phyloP scores from a whole-genome alignment of 2,888 invertebrate genomes.

The Abrostola triplasia region DNA sequence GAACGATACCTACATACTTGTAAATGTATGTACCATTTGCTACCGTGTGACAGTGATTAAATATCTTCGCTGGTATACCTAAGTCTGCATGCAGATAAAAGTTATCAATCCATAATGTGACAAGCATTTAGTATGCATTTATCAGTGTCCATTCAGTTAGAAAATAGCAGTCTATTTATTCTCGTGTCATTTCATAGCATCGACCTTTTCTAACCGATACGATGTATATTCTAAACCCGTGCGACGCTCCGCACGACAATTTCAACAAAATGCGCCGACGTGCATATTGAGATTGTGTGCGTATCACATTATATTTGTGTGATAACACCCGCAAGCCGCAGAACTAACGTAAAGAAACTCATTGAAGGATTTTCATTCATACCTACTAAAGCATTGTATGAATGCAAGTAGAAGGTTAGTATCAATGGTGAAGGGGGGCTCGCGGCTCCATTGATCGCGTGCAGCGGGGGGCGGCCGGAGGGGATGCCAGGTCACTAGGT shows the following conservation, averaged over 20 bases:
- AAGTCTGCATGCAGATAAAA: constrained; percentile 39
- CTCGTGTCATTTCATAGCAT: constrained; percentile 42
- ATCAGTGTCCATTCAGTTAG: constrained; percentile 48
- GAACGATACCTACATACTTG: constrained; percentile 30
- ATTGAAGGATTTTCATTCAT: constrained; percentile 69
- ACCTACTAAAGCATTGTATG: constrained; percentile 64
- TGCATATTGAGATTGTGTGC: constrained; percentile 32
- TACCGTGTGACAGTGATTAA: constrained; percentile 34
- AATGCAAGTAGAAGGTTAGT: constrained; percentile 65
- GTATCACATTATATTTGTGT: constrained; percentile 32
- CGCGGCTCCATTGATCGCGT: constrained; percentile 79
- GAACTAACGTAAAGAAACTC: constrained; percentile 50
- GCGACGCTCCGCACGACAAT: constrained; percentile 41
- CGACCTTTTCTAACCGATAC: constrained; percentile 46
- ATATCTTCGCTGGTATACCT: constrained; percentile 31
- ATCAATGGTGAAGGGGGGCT: constrained; percentile 67
- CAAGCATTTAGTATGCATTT: constrained; percentile 48
- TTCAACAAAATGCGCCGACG: constrained; percentile 39
- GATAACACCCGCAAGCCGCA: constrained; percentile 40
- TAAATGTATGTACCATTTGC: constrained; percentile 28
- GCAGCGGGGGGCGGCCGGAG: constrained; percentile 61
- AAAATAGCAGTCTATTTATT: constrained; percentile 52
- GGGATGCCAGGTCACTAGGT: constrained; percentile 77
- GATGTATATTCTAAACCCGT: constrained; percentile 40
- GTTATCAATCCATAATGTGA: constrained; percentile 47